These are phyloP conservation scores for Chromis chromis DNA, from an alignment of 2,797 vertebrate species.

Conservation along the genomic window DNA sequence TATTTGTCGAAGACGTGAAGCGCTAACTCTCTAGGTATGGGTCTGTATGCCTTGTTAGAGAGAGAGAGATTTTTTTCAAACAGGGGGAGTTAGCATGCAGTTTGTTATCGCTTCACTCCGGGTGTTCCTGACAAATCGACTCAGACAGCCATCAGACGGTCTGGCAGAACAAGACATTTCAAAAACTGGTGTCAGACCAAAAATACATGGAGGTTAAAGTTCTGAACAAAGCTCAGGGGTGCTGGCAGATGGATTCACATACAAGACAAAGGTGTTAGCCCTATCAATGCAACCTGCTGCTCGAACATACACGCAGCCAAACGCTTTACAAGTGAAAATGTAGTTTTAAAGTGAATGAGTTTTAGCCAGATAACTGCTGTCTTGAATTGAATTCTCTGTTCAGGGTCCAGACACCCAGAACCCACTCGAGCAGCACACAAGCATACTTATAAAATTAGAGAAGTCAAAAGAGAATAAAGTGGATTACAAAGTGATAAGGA, in stretches of 20 bases:
- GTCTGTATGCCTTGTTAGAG: conserved; percentile 84
- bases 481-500: too few species aligned
- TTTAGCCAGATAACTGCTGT: not conserved
- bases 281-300: conserved; percentile 8
- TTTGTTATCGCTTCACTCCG: conserved; percentile 78
- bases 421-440: not conserved
- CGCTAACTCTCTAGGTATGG: conserved; percentile 87
- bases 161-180: conserved; percentile 72
- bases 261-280: conserved; percentile 16
- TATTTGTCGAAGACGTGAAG: conserved; percentile 88
- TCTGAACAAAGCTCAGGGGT: conserved; percentile 48
- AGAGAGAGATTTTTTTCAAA: conserved; percentile 63
- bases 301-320: not conserved
- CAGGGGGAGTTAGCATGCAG: conserved; percentile 74
- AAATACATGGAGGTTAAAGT: conserved; percentile 52
- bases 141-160: conserved; percentile 73
- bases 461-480: too few species aligned
- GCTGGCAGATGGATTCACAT: conserved; percentile 32
- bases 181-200: conserved; percentile 64
- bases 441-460: not conserved
- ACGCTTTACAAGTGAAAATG: not conserved
- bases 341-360: not conserved
- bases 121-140: conserved; percentile 77
- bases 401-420: not conserved
- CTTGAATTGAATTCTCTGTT: not conserved